phyloP scores from a whole-genome alignment of 37 sponge, comb jelly and placozoan genomes.

The Spongia lamella region DNA sequence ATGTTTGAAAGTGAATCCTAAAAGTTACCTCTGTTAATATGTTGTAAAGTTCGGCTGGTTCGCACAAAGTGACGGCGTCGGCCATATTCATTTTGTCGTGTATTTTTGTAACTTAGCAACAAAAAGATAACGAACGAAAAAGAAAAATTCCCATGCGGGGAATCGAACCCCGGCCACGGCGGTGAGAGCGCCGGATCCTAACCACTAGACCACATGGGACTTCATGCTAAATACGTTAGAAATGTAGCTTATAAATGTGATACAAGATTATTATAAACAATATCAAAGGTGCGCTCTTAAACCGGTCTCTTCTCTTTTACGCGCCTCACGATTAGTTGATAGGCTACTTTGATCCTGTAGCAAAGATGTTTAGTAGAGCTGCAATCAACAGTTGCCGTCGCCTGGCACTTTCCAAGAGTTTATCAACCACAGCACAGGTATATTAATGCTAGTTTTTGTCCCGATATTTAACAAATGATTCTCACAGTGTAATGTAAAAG shows the following conservation, averaged over 20 bases:
- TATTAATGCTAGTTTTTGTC: not conserved
- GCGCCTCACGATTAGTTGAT: too few relatives aligned
- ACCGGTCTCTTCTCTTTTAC: too few relatives aligned
- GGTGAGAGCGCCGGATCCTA: conserved; percentile 86
- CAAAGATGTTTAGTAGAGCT: conserved; percentile 34
- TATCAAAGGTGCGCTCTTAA: too few relatives aligned
- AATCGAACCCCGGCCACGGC: conserved; percentile 85
- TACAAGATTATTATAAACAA: too few relatives aligned
- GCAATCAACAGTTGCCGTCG: not conserved
- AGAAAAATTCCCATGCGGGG: conserved; percentile 68
- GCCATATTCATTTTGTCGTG: conserved; percentile 24
- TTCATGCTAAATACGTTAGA: too few relatives aligned
- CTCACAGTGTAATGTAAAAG: conserved; percentile 55
- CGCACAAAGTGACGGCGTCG: conserved; percentile 70
- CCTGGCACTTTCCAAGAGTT: conserved; percentile 12
- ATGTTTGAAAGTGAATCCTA: not conserved
- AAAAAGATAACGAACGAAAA: conserved; percentile 15
- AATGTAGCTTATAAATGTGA: too few relatives aligned
- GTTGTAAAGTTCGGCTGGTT: conserved; percentile 90
- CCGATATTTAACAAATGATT: not conserved
- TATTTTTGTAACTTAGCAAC: not conserved
- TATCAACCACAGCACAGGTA: conserved; percentile 50
- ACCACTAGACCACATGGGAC: conserved; percentile 86
- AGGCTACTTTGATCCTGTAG: too few relatives aligned
- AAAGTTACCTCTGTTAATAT: conserved; percentile 67